Evolutionary conservation across 2,113 vertebrate species (phyloP), one percentile per base, ranked within the genome.

Genomic region (Marmota flaviventris): DNA sequence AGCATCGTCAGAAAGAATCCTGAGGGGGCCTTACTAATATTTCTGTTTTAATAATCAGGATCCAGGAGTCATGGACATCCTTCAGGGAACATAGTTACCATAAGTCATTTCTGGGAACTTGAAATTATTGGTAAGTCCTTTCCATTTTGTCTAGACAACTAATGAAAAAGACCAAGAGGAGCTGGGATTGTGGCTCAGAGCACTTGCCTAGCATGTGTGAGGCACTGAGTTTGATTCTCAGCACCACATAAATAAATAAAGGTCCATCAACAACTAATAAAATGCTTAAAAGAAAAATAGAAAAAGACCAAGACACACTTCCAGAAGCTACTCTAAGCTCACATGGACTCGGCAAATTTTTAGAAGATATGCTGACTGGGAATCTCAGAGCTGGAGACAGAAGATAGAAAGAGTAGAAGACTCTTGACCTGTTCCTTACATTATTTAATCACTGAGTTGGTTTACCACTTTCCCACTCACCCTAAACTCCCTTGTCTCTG

Each of bases 11-110:
- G 75, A 58, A 89, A 1, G 16, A 39, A 78, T 6, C 22, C 45
- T 45, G 39, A 42, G 0, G 25, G 45, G 13, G 8, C 1, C 10
- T 9, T 48, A 24, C 63, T 84, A 65, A 76, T 85, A 84, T 92
- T 93, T 94, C 76, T 76, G 20, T 48, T n/a, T 42, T 16, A 79
- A 79, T 75, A 63, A 67, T 51, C 39, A 95, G 88, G 53, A 79
- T 89, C 32, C 37, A 3, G 27, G 51, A 91, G 61, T 25, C 69
- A 53, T 37, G 29, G 53, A 75, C 32, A 82, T 67, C 20, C 8
- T 17, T 42, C 20, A 17, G 51, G 22, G 34, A 6, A 29, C 25
- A 73, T 65, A 32, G 7, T 63, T 53, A 87, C n/a, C 16, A 0
- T 42, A 85, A 81, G 29, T 73, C 48, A 85, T 20, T 89, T 92